Evolutionary conservation across 1,140 invertebrate genomes (phyloP), one percentile per base, ranked within the genome.

Genomic region (Ceratosolen solmsi): DNA sequence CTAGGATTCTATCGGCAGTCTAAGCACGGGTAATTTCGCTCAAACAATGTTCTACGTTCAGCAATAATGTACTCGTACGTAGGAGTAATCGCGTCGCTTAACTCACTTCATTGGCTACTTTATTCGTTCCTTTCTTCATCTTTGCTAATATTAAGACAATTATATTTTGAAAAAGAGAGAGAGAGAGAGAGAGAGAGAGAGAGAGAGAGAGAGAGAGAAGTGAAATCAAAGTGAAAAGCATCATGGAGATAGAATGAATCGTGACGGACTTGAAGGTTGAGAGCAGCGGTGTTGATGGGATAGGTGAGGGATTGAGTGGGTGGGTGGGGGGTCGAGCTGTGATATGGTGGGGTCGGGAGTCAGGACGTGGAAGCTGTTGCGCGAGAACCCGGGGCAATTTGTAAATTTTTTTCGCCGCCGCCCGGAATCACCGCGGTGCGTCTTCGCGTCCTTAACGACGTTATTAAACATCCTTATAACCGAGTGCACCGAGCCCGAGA

Each of bases 381-480:
- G 36, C 38, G 38, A 73, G 38, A 9, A 70, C n/a, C 36, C 51
- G 0, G 51, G n/a, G 49, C 17, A 68, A 79, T 79, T 79, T 79
- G 60, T 38, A 54, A 70, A 68, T 33, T 54, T 30, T 79, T 41
- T 36, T 49, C 33, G 30, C 2, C 20, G 33, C 65, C 17, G 1
- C n/a, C 22, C 41, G 13, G 60, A 77, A 77, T 79, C 65, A 58
- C 41, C 27, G 75, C 60, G 51, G 51, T 22, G 68, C 60, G 74
- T 54, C 54, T 33, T 76, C 56, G 75, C 56, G 60, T 65, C 8
- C 49, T 51, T 81, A 76, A 81, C 72, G 79, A 81, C 79, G 79
- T 81, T 81, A 81, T 81, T 76, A 75, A 75, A 76, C 79, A 80
- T 73, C 71, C 71, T 60, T 68, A 56, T 60, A 70, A 36, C 46